Base-by-base conservation (phyloP, 23 tunicate genomes). In the Halocynthia roretzi region DNA sequence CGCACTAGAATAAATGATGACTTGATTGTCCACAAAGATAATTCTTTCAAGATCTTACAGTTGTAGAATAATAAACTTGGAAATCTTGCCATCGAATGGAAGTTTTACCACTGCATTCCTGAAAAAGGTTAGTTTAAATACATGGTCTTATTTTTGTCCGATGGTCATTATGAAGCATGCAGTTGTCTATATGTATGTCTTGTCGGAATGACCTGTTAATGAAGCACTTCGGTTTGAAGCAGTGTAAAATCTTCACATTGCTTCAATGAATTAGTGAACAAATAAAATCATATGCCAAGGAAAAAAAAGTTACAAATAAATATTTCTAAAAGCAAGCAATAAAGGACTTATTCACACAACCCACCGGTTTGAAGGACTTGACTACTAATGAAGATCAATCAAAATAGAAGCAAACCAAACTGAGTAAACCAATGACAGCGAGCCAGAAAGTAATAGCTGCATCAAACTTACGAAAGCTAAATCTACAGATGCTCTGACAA, bases 51-150 rank as follows among this genome's bases (percentile, higher is more conserved):
- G n/a, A n/a, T n/a, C n/a, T n/a, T n/a, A n/a, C n/a, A n/a, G n/a
- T n/a, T n/a, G n/a, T n/a, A n/a, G n/a, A n/a, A n/a, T n/a, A n/a
- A n/a, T n/a, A n/a, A n/a, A n/a, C 87, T 94, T 5, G 92, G 92
- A 23, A 78, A 87, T 55, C 66, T 94, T 10, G 99, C 99, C 11
- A 94, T 94, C 52, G 99, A 94, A 84, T 10, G 99, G 99, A 54
- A 81, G 86, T 31, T 94, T 94, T 61, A 94, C 94, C 50, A 94
- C 94, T 7, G 91, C 89, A 7, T 88, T 88, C 82, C 84, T 94
- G 69, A 84, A 86, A 73, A 80, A 93, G 78, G 93, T 88, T 6
- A 49, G 76, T 14, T 18, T 50, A 10, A 10, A 14, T 44, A 10
- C 48, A 11, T 8, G 11, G 12, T 12, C 21, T n/a, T 15, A 12